Evolutionary conservation across 2,888 invertebrate genomes (phyloP).

Genomic region (Schizotus pectinicornis): DNA sequence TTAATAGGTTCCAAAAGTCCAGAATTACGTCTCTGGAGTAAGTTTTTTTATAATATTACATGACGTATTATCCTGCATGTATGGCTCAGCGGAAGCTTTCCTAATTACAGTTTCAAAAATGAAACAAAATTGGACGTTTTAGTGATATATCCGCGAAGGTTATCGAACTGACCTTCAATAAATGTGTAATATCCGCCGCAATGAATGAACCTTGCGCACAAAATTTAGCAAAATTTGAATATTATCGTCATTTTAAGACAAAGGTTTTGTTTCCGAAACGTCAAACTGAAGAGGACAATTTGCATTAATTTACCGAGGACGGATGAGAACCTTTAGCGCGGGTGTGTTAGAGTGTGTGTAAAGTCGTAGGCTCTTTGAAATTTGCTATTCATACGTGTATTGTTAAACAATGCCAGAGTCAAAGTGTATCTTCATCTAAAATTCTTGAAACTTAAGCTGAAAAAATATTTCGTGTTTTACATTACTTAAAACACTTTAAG

Average conservation of each 20-base stretch:
- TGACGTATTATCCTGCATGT: background rate
- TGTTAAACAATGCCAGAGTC: slow-evolving; percentile 49
- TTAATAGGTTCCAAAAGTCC: too few species aligned
- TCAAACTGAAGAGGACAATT: background rate
- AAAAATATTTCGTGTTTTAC: slow-evolving; percentile 49
- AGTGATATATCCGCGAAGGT: slow-evolving; percentile 36
- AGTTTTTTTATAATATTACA: background rate
- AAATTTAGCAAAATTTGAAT: slow-evolving; percentile 41
- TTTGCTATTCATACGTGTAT: slow-evolving; percentile 51
- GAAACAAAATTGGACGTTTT: slow-evolving; percentile 19
- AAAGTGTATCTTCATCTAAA: slow-evolving; percentile 55
- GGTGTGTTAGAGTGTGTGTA: too few species aligned
- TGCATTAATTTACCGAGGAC: slow-evolving; percentile 13
- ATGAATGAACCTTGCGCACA: slow-evolving; percentile 36
- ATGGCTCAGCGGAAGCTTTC: slow-evolving; percentile 5
- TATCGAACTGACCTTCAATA: slow-evolving; percentile 45
- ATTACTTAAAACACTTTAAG: slow-evolving; percentile 44
- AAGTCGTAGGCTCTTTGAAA: slow-evolving; percentile 26
- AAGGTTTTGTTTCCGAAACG: slow-evolving; percentile 8
- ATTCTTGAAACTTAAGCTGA: slow-evolving; percentile 45
- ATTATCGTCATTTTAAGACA: slow-evolving; percentile 34
- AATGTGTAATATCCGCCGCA: slow-evolving; percentile 41
- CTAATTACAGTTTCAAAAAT: slow-evolving; percentile 14
- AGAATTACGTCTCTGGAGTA: background rate
- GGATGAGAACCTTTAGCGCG: background rate